Evolutionary conservation across 35 echinoderm and acorn worm species (phyloP).

Genomic region (Eucidaris tribuloides): DNA sequence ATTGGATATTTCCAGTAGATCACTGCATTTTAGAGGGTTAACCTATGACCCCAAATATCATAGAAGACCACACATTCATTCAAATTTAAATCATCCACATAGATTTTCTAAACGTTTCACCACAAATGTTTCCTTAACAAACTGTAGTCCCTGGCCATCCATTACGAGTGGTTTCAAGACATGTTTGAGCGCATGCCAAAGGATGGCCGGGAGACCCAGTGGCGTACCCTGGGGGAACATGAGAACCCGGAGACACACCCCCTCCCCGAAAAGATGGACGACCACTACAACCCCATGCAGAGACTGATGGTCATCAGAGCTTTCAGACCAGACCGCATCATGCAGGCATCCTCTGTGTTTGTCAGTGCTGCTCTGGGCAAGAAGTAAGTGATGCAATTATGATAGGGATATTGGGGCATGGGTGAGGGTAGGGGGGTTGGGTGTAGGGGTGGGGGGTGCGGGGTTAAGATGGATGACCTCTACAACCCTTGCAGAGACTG

Average conservation of each 20-base stretch:
- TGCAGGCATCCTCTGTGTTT: slow-evolving; percentile 80
- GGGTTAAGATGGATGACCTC: slow-evolving; percentile 69
- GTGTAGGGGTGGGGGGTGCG: background rate
- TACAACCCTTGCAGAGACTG: slow-evolving; percentile 79
- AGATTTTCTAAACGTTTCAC: too few species aligned
- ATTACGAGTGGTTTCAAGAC: slow-evolving; percentile 99
- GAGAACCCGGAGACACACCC: slow-evolving; percentile 72
- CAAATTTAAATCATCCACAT: too few species aligned
- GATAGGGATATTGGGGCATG: background rate
- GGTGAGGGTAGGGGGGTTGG: too few species aligned
- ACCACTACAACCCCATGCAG: slow-evolving; percentile 83
- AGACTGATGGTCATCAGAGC: slow-evolving; percentile 86
- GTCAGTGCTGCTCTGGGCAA: slow-evolving; percentile 80
- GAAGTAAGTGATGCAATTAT: slow-evolving; percentile 90
- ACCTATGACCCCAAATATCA: too few species aligned
- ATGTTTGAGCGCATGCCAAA: slow-evolving; percentile 99
- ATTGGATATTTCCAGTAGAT: too few species aligned
- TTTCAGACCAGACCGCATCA: slow-evolving; percentile 78
- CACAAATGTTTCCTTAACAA: too few species aligned
- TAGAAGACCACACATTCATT: too few species aligned
- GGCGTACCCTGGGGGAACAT: slow-evolving; percentile 90
- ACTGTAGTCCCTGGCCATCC: slow-evolving; percentile 73
- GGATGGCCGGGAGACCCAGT: slow-evolving; percentile 95
- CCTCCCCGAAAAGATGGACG: slow-evolving; percentile 98
- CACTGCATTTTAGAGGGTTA: too few species aligned